A percentile compares a stretch with the other conserved stretches of the same genome.
Evolutionary conservation across 2,113 vertebrate genomes (phyloP).

Genomic region (Tragelaphus scriptus): DNA sequence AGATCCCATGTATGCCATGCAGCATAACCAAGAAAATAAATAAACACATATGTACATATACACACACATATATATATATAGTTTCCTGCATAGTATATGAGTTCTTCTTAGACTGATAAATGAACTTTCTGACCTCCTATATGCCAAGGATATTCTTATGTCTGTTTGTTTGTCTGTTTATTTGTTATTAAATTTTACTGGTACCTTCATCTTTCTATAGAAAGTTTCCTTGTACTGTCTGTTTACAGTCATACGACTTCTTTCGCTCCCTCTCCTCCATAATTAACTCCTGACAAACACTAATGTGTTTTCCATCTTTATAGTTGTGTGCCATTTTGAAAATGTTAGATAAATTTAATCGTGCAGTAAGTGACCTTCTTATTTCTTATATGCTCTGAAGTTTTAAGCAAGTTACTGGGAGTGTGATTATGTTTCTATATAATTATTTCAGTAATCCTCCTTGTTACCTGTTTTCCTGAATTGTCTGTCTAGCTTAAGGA

Average conservation of each 20-base stretch:
- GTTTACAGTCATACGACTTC: neutral
- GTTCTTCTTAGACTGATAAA: neutral
- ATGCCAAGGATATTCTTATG: neutral
- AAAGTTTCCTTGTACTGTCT: neutral
- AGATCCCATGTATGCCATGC: neutral
- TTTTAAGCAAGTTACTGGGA: neutral
- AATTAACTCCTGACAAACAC: neutral
- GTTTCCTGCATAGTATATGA: neutral
- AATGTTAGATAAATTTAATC: neutral
- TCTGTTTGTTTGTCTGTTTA: neutral
- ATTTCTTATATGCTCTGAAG: neutral
- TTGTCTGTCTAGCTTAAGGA: neutral
- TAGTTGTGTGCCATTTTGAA: neutral
- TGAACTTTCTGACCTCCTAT: neutral
- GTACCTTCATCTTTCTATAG: neutral
- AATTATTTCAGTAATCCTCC: neutral
- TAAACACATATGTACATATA: neutral
- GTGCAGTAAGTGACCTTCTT: neutral
- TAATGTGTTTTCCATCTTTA: neutral
- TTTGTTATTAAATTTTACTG: neutral
- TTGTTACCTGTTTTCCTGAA: neutral
- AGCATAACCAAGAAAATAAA: neutral
- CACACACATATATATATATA: neutral
- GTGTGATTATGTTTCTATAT: neutral
- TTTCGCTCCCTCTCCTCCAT: neutral